Conservation (phyloP, 2,888 invertebrate genomes). For the Plusia festucae region DNA sequence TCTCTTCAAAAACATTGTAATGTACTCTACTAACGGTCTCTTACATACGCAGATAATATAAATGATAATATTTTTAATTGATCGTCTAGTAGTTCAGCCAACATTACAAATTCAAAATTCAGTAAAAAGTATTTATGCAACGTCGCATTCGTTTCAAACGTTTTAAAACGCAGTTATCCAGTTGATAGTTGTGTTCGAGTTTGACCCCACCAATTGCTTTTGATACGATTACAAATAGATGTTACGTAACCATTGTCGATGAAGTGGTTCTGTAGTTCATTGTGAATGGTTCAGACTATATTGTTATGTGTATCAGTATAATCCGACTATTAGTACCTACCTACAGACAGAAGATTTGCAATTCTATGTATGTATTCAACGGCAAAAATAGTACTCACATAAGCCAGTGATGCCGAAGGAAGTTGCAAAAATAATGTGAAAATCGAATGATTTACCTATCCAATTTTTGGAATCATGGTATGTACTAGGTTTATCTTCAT, state of each 20-base stretch:
- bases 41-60: no score
- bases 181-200: conserved; percentile 20
- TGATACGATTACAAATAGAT: conserved; percentile 47
- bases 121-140: conserved; percentile 35
- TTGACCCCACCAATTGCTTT: conserved; percentile 49
- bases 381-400: no score
- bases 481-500: no score
- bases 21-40: no score
- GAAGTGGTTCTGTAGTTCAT: conserved; percentile 27
- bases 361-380: no score
- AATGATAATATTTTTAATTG: no score
- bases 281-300: conserved; percentile 16
- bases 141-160: conserved; percentile 23
- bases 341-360: not conserved
- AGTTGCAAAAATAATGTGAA: no score
- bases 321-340: not conserved
- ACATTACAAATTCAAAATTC: conserved; percentile 9
- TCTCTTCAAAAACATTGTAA: no score
- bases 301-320: not conserved
- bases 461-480: no score
- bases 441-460: no score
- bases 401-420: no score
- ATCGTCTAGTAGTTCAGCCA: conserved; percentile 6
- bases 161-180: conserved; percentile 26
- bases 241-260: conserved; percentile 45